Conservation (phyloP, 2,888 invertebrate species). For the Lochmaea capreae region DNA sequence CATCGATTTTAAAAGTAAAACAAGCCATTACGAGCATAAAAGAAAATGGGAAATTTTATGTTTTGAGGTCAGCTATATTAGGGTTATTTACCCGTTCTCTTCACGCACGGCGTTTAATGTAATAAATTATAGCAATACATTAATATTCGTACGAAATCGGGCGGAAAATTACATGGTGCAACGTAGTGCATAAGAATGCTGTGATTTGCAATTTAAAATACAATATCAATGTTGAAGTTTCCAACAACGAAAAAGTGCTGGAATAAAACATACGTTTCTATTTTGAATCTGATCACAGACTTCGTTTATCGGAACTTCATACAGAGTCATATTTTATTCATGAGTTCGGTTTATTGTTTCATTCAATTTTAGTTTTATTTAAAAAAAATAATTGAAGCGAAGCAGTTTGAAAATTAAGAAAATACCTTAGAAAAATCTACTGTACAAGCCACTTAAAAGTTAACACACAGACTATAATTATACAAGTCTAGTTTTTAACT, state of each 20-base stretch:
- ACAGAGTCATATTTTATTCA: not conserved
- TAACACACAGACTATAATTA: no score
- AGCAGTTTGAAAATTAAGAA: no score
- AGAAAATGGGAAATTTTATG: conserved; percentile 21
- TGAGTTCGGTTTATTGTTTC: no score
- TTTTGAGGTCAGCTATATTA: conserved; percentile 25
- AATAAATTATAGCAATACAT: conserved; percentile 38
- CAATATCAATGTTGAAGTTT: conserved; percentile 24
- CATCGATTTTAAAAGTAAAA: conserved; percentile 4
- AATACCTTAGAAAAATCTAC: no score
- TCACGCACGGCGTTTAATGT: conserved; percentile 31
- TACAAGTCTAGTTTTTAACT: no score
- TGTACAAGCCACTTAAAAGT: no score
- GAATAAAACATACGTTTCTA: conserved; percentile 5
- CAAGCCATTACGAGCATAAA: conserved; percentile 12
- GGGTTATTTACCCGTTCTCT: conserved; percentile 31
- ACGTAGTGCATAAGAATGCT: conserved; percentile 33
- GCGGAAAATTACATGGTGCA: conserved; percentile 39
- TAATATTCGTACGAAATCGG: conserved; percentile 40
- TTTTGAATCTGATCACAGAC: not conserved
- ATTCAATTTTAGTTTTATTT: no score
- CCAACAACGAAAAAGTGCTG: conserved; percentile 6
- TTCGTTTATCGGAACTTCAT: not conserved
- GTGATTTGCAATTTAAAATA: conserved; percentile 42
- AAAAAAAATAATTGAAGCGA: no score